Conservation (phyloP, 2,797 vertebrate species). For the Darevskia mixta region DNA sequence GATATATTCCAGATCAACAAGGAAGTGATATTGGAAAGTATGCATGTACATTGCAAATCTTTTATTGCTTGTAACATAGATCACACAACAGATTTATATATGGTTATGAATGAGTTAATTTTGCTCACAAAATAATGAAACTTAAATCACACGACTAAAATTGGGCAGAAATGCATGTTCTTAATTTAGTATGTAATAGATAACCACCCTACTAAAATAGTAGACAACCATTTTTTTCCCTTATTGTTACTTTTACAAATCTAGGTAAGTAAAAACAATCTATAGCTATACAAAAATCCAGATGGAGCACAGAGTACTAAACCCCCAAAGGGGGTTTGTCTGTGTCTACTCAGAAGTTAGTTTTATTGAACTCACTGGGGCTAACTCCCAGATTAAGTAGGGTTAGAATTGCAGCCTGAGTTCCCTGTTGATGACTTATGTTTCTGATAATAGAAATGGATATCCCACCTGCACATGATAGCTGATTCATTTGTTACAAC, state of each 20-base stretch:
- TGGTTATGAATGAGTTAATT: constrained; percentile 23
- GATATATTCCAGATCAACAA: constrained; percentile 26
- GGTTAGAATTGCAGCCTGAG: background rate
- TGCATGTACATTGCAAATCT: background rate
- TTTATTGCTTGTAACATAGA: constrained; percentile 1
- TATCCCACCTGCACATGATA: background rate
- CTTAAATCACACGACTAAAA: constrained; percentile 8
- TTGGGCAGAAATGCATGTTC: background rate
- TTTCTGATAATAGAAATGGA: background rate
- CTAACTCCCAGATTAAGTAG: too few species aligned
- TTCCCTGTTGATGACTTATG: background rate
- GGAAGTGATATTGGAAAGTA: constrained; percentile 39
- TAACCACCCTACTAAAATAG: background rate
- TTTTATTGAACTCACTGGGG: too few species aligned
- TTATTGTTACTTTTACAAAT: background rate
- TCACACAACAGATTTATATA: constrained; percentile 16
- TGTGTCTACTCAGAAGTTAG: too few species aligned
- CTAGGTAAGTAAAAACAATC: background rate
- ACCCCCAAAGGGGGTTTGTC: background rate
- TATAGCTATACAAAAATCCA: background rate
- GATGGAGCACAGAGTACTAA: background rate
- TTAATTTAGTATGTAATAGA: background rate
- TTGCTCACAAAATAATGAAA: constrained; percentile 4
- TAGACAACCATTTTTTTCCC: too few species aligned
- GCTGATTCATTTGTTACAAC: background rate